Conservation (phyloP, 2,113 vertebrate genomes). For the Theristicus caerulescens region DNA sequence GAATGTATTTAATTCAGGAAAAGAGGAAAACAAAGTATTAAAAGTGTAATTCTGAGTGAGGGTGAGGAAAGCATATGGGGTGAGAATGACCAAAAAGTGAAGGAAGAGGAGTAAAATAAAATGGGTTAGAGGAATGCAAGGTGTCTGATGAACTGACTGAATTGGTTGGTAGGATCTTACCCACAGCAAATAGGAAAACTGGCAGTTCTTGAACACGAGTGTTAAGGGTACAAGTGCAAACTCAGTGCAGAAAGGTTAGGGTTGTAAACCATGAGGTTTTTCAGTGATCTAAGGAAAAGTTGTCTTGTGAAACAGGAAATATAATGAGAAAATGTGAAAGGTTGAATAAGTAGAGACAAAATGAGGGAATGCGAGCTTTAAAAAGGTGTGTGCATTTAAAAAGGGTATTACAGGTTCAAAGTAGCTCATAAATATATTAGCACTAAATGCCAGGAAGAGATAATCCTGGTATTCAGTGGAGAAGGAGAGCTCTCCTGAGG, state of each 20-base stretch:
- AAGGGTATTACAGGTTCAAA: background rate
- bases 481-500: background rate
- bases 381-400: background rate
- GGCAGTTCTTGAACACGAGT: background rate
- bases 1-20: background rate
- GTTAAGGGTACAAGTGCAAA: background rate
- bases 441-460: background rate
- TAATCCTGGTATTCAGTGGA: background rate
- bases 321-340: background rate
- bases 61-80: background rate
- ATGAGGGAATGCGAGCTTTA: background rate
- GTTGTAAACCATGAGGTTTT: background rate
- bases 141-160: background rate
- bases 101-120: background rate
- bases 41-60: background rate
- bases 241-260: background rate
- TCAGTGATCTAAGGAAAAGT: background rate
- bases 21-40: background rate
- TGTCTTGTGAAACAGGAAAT: background rate
- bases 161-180: background rate
- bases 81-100: background rate
- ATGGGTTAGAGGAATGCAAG: background rate
- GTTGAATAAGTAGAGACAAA: background rate
- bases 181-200: background rate
- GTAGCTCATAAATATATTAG: background rate